These are phyloP conservation scores for Xiphophorus hellerii DNA, from an alignment of 2,113 vertebrate species.

Conservation along the genomic window DNA sequence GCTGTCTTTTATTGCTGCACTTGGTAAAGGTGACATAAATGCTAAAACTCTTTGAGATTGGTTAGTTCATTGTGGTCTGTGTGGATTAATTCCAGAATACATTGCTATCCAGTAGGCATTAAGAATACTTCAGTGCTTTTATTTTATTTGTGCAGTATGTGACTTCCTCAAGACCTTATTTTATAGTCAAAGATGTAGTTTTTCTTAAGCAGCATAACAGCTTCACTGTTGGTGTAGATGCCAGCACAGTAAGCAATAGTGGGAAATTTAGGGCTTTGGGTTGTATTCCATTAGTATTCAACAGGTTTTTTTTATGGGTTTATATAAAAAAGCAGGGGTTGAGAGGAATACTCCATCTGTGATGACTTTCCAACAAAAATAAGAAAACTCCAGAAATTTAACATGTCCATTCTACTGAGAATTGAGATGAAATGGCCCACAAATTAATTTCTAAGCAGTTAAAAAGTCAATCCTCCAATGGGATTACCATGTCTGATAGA, in stretches of 20 bases:
- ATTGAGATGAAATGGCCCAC: slow-evolving; percentile 43
- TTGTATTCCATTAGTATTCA: slow-evolving; percentile 48
- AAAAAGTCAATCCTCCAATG: slow-evolving; percentile 37
- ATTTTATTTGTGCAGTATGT: too few relatives aligned
- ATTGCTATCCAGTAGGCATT: too few relatives aligned
- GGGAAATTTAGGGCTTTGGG: not conserved
- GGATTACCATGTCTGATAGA: slow-evolving; percentile 21
- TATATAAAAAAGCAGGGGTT: slow-evolving; percentile 23
- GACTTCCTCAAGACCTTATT: too few relatives aligned
- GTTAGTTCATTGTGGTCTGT: too few relatives aligned
- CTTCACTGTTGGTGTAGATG: not conserved
- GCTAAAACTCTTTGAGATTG: too few relatives aligned
- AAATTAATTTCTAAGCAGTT: slow-evolving; percentile 53
- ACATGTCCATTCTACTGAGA: slow-evolving; percentile 34
- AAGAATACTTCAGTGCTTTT: too few relatives aligned
- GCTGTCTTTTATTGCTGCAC: too few relatives aligned
- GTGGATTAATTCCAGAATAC: too few relatives aligned
- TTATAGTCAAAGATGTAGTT: not conserved
- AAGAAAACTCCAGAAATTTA: slow-evolving; percentile 35
- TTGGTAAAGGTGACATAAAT: too few relatives aligned
- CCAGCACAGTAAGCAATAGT: not conserved
- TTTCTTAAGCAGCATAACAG: not conserved
- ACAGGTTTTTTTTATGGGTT: slow-evolving; percentile 43
- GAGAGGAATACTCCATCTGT: slow-evolving; percentile 46
- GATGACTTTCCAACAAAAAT: slow-evolving; percentile 45